Base-by-base conservation (phyloP, 2,888 invertebrate species). In the Nomada flava region DNA sequence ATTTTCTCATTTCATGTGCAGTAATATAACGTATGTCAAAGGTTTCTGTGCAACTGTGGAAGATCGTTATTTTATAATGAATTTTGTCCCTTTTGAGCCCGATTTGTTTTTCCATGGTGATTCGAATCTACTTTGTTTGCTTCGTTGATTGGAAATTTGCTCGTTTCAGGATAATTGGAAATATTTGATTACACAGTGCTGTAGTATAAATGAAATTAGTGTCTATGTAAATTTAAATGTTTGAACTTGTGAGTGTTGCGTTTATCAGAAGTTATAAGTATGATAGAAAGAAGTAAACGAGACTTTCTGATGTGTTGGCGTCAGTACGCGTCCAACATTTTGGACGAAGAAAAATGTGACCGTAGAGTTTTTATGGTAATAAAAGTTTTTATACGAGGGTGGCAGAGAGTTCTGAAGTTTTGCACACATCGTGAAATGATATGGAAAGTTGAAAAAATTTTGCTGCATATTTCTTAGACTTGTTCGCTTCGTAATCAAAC, bases 161-260 rank as follows among this genome's bases (percentile, higher is more conserved):
- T 52, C 57, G 18, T 20, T 59, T 50, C 47, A 15, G 13, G 42
- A 23, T 55, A 76, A 64, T 72, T 57, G 57, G 15, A 59, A 5
- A 36, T 18, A 13, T 36, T 44, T 9, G 26, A 7, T 55, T 5
- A 23, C 5, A 0, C n/a, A 11, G 9, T 1, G 10, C 20, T 7
- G n/a, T n/a, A n/a, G 44, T 26, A 47, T 52, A 29, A 44, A 18
- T 53, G 53, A 53, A 29, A 47, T 44, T 47, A 23, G 53, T 63
- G 29, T 53, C 47, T 47, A 47, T 63, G 75, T 44, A 70, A 62
- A 70, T 76, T 44, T 13, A 44, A 63, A 55, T 50, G 64, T 65
- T 65, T 52, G 36, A 36, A 36, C 10, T 36, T 13, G 20, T 20
- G 20, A 57, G 55, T 57, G 44, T 57, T 18, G 44, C 20, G 52